Conservation (phyloP, 2,797 vertebrate genomes). For the Synaphobranchus kaupii region DNA sequence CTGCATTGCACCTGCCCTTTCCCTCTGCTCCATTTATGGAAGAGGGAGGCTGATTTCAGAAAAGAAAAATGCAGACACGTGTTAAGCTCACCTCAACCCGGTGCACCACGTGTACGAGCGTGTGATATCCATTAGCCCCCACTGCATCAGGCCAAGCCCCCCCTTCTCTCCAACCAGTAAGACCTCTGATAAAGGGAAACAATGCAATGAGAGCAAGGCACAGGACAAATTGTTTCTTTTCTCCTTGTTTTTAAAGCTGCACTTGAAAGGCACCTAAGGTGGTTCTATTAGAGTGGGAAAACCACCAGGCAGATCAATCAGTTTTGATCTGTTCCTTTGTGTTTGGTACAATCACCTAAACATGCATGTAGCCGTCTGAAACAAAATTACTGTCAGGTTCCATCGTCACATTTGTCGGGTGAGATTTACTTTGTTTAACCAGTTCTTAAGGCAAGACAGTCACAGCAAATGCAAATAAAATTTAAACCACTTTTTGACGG, state of each 20-base stretch:
- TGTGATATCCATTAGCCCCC: neutral
- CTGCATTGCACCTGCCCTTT: neutral
- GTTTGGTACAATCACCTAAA: neutral
- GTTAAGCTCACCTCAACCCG: neutral
- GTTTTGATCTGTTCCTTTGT: neutral
- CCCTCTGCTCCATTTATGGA: neutral
- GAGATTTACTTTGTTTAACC: too few species aligned
- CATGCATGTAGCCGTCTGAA: neutral
- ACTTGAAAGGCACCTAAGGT: neutral
- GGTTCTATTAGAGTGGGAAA: neutral
- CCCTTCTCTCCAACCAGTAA: neutral
- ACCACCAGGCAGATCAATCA: neutral
- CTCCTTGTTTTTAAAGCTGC: too few species aligned
- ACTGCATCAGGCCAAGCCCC: neutral
- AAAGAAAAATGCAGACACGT: conserved; percentile 7
- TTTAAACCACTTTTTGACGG: neutral
- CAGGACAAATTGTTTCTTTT: neutral
- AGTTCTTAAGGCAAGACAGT: too few species aligned
- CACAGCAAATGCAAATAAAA: too few species aligned
- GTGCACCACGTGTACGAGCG: neutral
- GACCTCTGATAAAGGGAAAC: neutral
- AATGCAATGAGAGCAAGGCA: neutral
- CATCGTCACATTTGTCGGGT: too few species aligned
- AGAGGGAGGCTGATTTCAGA: neutral
- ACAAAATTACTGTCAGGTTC: neutral